A percentile compares a stretch with the other conserved stretches of the same genome.
Evolutionary conservation across 2,113 vertebrate species (phyloP).

Genomic region (Ictalurus furcatus): DNA sequence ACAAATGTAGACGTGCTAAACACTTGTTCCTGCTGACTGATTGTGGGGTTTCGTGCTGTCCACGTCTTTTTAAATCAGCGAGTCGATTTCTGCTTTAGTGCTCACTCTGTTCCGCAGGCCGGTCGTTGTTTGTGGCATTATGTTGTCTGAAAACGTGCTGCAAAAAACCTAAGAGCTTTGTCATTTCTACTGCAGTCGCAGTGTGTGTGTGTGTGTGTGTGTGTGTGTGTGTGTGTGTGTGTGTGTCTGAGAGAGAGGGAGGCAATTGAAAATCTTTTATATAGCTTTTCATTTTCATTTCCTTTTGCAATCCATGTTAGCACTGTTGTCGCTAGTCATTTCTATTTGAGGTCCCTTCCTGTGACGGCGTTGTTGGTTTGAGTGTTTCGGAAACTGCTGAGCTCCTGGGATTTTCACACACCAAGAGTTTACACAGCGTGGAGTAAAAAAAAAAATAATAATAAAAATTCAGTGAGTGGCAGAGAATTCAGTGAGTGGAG

Average conservation of each 20-base stretch:
- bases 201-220: background rate
- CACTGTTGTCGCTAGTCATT: background rate
- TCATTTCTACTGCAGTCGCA: background rate
- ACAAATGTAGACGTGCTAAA: constrained; percentile 9
- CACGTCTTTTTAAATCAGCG: background rate
- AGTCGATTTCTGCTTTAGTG: background rate
- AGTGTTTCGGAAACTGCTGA: background rate
- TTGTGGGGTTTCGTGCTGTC: background rate
- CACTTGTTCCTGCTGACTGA: constrained; percentile 29
- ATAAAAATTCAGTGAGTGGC: background rate
- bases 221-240: background rate
- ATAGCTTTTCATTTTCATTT: background rate
- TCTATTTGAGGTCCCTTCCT: background rate
- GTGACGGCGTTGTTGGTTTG: background rate
- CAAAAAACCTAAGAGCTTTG: background rate
- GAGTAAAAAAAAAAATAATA: too few species aligned
- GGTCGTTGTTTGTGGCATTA: background rate
- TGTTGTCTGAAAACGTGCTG: background rate
- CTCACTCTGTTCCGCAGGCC: background rate
- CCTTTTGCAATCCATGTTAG: background rate
- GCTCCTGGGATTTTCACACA: background rate
- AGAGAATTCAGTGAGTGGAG: background rate
- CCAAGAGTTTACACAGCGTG: background rate
- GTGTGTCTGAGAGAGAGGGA: background rate
- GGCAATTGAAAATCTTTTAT: background rate